A percentile compares a stretch with the other conserved stretches of the same genome.
These are phyloP conservation scores for Acanthochromis polyacanthus DNA, from an alignment of 2,113 vertebrate species.

Conservation along the genomic window DNA sequence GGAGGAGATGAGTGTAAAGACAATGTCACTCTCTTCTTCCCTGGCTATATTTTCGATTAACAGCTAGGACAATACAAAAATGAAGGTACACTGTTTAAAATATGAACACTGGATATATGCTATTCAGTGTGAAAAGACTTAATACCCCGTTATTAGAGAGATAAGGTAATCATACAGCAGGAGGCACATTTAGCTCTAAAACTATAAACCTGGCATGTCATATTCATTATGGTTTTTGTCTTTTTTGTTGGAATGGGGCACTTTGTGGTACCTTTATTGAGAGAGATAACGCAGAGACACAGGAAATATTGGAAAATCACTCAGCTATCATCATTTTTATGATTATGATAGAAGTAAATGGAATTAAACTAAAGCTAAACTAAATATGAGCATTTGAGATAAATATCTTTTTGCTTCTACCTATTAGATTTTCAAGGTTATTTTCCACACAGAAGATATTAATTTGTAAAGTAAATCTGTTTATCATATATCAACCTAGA, in stretches of 20 bases:
- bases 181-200: constrained; percentile 9
- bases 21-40: background rate
- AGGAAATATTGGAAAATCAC: too few relatives aligned
- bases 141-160: background rate
- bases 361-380: too few relatives aligned
- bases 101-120: constrained; percentile 2
- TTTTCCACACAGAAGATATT: background rate
- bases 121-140: constrained; percentile 16
- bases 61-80: constrained; percentile 11
- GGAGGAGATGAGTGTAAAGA: constrained; percentile 3
- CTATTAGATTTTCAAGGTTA: background rate
- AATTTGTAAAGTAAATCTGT: too few relatives aligned
- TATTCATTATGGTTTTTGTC: background rate
- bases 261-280: background rate
- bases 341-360: background rate
- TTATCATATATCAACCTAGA: background rate
- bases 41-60: background rate
- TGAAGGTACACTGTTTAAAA: background rate
- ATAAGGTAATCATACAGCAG: constrained; percentile 3
- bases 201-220: background rate
- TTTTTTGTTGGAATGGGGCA: background rate
- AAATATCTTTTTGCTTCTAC: too few relatives aligned
- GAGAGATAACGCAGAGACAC: too few relatives aligned
- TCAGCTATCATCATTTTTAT: background rate
- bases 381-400: too few relatives aligned